These are phyloP conservation scores for Halisarca cf. caerulea DNA, from an alignment of 37 sponge, comb jelly and placozoan species.

Conservation along the genomic window DNA sequence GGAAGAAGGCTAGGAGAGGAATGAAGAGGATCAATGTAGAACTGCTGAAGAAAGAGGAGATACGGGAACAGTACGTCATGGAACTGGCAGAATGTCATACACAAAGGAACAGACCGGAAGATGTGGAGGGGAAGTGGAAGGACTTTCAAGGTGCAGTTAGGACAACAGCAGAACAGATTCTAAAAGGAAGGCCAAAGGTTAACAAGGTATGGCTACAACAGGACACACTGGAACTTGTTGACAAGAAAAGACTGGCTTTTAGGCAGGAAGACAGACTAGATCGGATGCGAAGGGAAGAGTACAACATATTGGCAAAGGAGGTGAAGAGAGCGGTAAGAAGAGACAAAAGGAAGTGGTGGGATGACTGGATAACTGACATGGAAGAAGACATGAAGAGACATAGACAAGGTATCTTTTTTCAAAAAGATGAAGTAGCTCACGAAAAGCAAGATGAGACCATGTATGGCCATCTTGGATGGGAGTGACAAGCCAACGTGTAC, in stretches of 20 bases:
- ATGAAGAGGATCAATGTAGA: not conserved
- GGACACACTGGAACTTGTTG: not conserved
- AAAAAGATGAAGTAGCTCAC: not conserved
- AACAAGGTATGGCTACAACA: conserved; percentile 2
- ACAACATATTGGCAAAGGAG: not conserved
- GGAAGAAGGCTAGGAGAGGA: not conserved
- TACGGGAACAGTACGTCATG: not conserved
- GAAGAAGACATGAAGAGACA: not conserved
- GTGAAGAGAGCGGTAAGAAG: too few species aligned
- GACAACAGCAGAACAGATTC: not conserved
- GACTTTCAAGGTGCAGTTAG: conserved; percentile 1
- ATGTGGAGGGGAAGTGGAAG: conserved; percentile 9
- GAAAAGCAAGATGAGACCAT: not conserved
- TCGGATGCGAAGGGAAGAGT: not conserved
- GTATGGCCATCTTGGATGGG: conserved; percentile 1
- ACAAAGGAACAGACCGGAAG: not conserved
- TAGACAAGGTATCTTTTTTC: not conserved
- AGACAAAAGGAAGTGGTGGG: conserved; percentile 7
- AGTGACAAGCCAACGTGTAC: not conserved
- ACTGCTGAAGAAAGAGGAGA: not conserved
- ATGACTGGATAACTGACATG: not conserved
- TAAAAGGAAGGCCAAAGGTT: not conserved
- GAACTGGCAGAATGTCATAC: not conserved
- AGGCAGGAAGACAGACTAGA: not conserved
- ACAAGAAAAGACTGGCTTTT: not conserved